These are phyloP conservation scores for Macropis europaea DNA, from an alignment of 2,888 invertebrate species.

Conservation along the genomic window DNA sequence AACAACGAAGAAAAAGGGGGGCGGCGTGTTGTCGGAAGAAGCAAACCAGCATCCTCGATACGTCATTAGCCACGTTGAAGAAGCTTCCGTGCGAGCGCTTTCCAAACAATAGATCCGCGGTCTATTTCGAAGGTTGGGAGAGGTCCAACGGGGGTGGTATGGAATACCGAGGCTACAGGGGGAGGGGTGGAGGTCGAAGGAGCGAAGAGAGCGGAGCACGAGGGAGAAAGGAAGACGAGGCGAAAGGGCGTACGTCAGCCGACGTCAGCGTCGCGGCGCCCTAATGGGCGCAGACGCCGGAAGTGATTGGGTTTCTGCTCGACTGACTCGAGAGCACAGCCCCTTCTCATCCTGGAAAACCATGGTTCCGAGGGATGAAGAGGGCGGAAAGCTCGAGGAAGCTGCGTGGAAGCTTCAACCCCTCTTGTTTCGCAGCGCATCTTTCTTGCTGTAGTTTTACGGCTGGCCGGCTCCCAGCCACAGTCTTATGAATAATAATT, in stretches of 20 bases:
- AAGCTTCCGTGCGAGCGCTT: conserved; percentile 73
- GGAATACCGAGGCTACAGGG: conserved; percentile 39
- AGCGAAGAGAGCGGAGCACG: conserved; percentile 33
- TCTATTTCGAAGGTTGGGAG: conserved; percentile 71
- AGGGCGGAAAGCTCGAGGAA: conserved; percentile 44
- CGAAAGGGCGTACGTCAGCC: conserved; percentile 78
- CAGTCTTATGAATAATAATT: conserved; percentile 79
- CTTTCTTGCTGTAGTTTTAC: conserved; percentile 78
- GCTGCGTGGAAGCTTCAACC: conserved; percentile 52
- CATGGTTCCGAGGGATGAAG: conserved; percentile 36
- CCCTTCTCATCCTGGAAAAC: conserved; percentile 61
- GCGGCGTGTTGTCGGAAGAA: conserved; percentile 44
- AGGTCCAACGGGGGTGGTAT: conserved; percentile 59
- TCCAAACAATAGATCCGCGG: conserved; percentile 78
- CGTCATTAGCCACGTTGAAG: conserved; percentile 72
- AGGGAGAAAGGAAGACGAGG: conserved; percentile 53
- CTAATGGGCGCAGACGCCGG: conserved; percentile 83
- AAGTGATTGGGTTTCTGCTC: conserved; percentile 83
- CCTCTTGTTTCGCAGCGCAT: conserved; percentile 77
- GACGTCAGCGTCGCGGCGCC: conserved; percentile 80
- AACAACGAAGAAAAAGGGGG: conserved; percentile 33
- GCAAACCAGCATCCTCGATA: conserved; percentile 62
- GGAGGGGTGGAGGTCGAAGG: conserved; percentile 32
- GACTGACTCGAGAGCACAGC: conserved; percentile 78
- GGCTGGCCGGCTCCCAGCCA: conserved; percentile 73